These are phyloP conservation scores for Hydrolagus colliei DNA, from an alignment of 2,797 vertebrate species.

Conservation along the genomic window DNA sequence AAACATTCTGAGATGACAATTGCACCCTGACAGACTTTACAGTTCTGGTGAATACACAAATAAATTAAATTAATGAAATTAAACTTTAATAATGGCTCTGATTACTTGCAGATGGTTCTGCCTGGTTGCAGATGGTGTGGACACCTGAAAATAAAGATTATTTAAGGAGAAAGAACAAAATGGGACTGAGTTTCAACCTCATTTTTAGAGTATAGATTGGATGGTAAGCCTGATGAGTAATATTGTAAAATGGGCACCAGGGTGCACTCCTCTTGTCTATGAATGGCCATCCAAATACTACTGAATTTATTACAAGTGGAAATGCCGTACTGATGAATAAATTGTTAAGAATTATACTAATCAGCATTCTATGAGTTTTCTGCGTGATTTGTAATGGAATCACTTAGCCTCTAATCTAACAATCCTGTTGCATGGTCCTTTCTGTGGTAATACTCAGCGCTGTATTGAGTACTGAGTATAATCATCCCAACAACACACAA, in stretches of 20 bases:
- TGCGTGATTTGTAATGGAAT: background rate
- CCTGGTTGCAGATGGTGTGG: too few species aligned
- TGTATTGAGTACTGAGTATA: constrained; percentile 10
- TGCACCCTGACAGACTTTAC: background rate
- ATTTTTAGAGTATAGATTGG: too few species aligned
- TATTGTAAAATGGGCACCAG: too few species aligned
- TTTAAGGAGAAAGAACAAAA: too few species aligned
- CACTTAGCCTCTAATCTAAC: background rate
- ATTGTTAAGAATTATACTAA: constrained; percentile 2
- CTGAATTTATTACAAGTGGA: background rate
- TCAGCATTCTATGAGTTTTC: background rate
- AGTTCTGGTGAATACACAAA: background rate
- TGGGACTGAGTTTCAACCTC: too few species aligned
- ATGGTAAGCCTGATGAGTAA: too few species aligned
- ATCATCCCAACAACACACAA: background rate
- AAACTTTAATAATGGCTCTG: too few species aligned
- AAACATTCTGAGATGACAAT: background rate
- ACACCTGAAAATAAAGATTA: too few species aligned
- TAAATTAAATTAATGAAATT: too few species aligned
- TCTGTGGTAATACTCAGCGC: background rate
- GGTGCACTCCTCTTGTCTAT: background rate
- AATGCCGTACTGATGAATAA: background rate
- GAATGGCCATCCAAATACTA: background rate
- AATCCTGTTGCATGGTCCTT: background rate
- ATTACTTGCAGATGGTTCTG: too few species aligned